These are phyloP conservation scores for Schlechtendalia chinensis DNA, from an alignment of 1,140 invertebrate genomes.

Conservation along the genomic window DNA sequence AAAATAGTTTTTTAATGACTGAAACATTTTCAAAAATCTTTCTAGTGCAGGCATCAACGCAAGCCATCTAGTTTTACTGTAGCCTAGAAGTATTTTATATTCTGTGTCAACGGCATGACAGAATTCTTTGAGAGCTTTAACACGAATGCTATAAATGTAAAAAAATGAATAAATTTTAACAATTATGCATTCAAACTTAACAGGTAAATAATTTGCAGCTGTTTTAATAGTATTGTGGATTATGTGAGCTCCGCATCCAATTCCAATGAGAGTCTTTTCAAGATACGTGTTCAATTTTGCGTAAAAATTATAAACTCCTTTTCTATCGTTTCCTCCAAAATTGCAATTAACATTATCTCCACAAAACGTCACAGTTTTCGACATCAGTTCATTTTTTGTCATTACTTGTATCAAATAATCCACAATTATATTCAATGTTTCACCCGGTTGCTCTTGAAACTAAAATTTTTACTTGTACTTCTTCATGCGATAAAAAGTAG, in stretches of 20 bases:
- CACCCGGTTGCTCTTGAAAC: not conserved
- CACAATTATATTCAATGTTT: not conserved
- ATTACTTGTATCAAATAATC: not conserved
- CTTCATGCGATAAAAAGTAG: not conserved
- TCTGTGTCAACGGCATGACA: not conserved
- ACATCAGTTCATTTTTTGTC: not conserved
- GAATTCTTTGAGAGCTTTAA: not conserved
- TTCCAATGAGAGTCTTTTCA: not conserved
- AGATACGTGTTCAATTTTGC: not conserved
- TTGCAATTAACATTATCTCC: not conserved
- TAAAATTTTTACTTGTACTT: not conserved
- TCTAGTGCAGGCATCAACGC: not conserved
- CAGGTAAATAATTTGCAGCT: not conserved
- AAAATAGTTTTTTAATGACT: not conserved
- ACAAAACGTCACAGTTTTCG: not conserved
- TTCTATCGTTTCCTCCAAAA: not conserved
- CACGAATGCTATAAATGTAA: not conserved
- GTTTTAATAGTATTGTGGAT: not conserved
- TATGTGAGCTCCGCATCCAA: not conserved
- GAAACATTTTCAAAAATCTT: constrained; percentile 10
- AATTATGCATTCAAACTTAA: not conserved
- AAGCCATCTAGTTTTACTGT: constrained; percentile 1
- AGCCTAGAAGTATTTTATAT: not conserved
- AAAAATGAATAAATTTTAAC: constrained; percentile 24
- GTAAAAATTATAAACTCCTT: not conserved